Percentiles rank a stretch among this genome's conserved stretches.
phyloP scores from a whole-genome alignment of 2,888 invertebrate species.

The Ormyrus rosae region DNA sequence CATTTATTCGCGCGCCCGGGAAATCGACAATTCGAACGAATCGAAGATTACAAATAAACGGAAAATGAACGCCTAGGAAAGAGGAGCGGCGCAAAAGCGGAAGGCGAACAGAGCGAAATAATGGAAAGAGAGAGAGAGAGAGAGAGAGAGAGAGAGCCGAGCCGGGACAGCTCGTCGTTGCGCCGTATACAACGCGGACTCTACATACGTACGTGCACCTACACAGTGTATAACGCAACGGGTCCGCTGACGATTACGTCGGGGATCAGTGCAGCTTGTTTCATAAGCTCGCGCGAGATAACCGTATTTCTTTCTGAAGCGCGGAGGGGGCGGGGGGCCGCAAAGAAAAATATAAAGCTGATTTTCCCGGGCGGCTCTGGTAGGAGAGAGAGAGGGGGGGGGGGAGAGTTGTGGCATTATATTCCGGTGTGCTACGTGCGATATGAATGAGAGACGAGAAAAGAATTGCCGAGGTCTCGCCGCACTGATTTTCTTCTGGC shows the following conservation, averaged over 20 bases:
- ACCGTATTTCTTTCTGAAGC: slow-evolving; percentile 50
- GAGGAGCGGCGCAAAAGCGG: background rate
- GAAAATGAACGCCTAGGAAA: slow-evolving; percentile 11
- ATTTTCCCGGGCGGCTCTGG: background rate
- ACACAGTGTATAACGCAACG: background rate
- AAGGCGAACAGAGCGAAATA: slow-evolving; percentile 12
- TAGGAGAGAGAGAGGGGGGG: background rate
- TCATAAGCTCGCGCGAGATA: slow-evolving; percentile 53
- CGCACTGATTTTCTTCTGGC: slow-evolving; percentile 3
- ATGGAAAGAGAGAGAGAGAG: slow-evolving; percentile 21
- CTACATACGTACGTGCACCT: background rate
- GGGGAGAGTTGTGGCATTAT: slow-evolving; percentile 18
- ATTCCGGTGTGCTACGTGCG: slow-evolving; percentile 21
- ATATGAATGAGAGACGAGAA: slow-evolving; percentile 47
- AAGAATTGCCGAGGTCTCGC: slow-evolving; percentile 25
- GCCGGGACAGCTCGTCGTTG: background rate
- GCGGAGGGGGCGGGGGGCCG: background rate
- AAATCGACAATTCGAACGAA: slow-evolving; percentile 44
- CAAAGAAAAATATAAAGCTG: slow-evolving; percentile 40
- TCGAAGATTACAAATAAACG: slow-evolving; percentile 43
- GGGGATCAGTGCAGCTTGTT: slow-evolving; percentile 48
- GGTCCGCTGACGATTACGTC: slow-evolving; percentile 48
- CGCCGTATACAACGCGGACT: background rate
- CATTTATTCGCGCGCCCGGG: slow-evolving; percentile 26
- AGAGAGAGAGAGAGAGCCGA: background rate